Base-by-base conservation (phyloP, 2,113 vertebrate genomes). In the Argyrosomus japonicus region DNA sequence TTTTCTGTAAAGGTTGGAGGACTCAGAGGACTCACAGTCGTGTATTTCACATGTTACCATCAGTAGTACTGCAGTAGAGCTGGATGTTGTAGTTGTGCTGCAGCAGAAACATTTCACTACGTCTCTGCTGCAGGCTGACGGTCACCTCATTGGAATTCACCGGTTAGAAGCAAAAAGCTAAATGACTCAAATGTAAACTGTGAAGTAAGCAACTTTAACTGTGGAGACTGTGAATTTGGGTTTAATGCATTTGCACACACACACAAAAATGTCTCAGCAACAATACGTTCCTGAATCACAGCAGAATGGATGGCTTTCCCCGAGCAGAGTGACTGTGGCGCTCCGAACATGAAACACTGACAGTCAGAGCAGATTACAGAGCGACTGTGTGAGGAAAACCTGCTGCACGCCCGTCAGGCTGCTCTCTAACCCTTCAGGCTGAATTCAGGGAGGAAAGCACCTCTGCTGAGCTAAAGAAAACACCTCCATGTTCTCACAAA, bases 151-250 rank as follows among this genome's bases (percentile, higher is more conserved):
- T 85, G 86, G 32, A 79, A 79, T 82, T 75, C 73, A 77, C 17
- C 62, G 6, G 9, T 43, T 47, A 65, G 25, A 61, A 65, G 82
- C 72, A 76, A 54, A 81, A 68, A 75, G 40, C 74, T 43, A 65
- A 82, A 79, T 64, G 72, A 61, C 54, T 74, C 43, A 43, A 47
- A 75, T 51, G 29, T 72, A 63, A 82, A 85, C 1, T 79, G 70
- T 88, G 27, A 70, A 75, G 77, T 67, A 70, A 84, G 86, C 82
- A 79, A 58, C 74, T 77, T 67, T 50, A 45, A 2, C 73, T 48
- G n/a, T 54, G 60, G 29, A 27, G 23, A 12, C 18, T 21, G 50
- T 27, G 57, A 0, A 51, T 57, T 32, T 47, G 58, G 43, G 53
- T 61, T 57, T 53, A 60, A 63, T 23, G 54, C 60, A 61, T 47